Base-by-base conservation (phyloP, 2,888 invertebrate genomes). In the Eupithecia subumbrata region DNA sequence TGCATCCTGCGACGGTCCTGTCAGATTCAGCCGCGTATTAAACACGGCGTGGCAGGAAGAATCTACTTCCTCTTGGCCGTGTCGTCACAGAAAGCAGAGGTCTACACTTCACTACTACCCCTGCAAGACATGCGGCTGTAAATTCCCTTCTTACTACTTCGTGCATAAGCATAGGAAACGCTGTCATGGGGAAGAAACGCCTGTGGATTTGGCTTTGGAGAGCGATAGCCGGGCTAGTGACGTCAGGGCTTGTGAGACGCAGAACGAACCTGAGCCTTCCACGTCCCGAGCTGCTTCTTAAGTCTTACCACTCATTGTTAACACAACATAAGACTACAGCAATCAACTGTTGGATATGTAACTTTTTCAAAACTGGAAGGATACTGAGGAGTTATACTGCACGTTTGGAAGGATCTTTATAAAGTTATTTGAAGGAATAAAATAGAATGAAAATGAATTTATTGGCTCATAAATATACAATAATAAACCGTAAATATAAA, bases 61-160 rank as follows among this genome's bases (percentile, higher is more conserved):
- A 9, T 81, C 84, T n/a, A 92, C 85, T 69, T 97, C 98, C 88
- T 97, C 97, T 89, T 98, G 98, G 84, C 96, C 97, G 83, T 98
- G 98, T 89, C 97, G 98, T 84, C 98, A 97, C 86, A 96, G 98
- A 83, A 98, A 98, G 88, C 97, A 87, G 80, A 85, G 91, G 72
- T 96, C 98, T 89, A 97, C 98, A 85, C 96, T 98, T 0, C 98
- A 98, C 89, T 98, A 98, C 93, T 98, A 98, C 91, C 98, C 98
- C 0, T 98, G 98, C 92, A 98, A 98, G 92, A 98, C 97, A 0
- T 98, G 98, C 90, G 98, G 98, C 30, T 97, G 96, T 84, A 98
- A 98, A 90, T 98, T 98, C 89, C 98, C 98, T 1, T 98, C 98
- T 81, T 98, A 98, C 89, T 98, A 98, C 92, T 98, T 98, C 93